phyloP scores from a whole-genome alignment of 2,888 invertebrate genomes.

The Apomyelois bistriatella region DNA sequence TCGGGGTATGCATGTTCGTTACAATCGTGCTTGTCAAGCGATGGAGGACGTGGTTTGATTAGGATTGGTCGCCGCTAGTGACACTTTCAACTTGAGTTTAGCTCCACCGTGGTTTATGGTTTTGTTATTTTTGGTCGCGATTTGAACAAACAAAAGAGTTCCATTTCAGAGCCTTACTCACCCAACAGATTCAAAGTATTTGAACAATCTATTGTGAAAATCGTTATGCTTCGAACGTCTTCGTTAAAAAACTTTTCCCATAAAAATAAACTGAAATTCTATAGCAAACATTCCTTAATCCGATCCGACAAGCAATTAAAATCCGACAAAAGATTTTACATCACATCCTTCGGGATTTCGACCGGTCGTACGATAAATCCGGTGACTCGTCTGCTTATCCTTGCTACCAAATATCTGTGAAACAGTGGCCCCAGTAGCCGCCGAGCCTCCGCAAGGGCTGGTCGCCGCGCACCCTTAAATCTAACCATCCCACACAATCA shows the following conservation, averaged over 20 bases:
- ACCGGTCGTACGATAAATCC: slow-evolving; percentile 11
- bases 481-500: slow-evolving; percentile 1
- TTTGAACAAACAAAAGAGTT: too few relatives aligned
- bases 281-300: background rate
- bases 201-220: too few relatives aligned
- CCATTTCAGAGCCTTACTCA: too few relatives aligned
- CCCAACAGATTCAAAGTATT: too few relatives aligned
- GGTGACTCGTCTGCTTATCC: background rate
- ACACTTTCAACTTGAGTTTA: too few relatives aligned
- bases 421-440: slow-evolving; percentile 6
- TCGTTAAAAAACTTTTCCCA: background rate
- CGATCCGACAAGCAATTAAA: slow-evolving; percentile 6
- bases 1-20: too few relatives aligned
- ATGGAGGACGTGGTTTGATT: too few relatives aligned
- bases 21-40: too few relatives aligned
- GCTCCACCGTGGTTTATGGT: too few relatives aligned
- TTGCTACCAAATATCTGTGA: slow-evolving; percentile 4
- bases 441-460: slow-evolving; percentile 12
- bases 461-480: slow-evolving; percentile 12
- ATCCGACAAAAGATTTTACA: slow-evolving; percentile 7
- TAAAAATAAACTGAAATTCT: background rate
- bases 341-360: slow-evolving; percentile 6
- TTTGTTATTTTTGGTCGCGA: too few relatives aligned
- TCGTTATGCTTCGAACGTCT: too few relatives aligned
- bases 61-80: too few relatives aligned